Conservation (phyloP, 2,797 vertebrate species). For the Halcyon badia region DNA sequence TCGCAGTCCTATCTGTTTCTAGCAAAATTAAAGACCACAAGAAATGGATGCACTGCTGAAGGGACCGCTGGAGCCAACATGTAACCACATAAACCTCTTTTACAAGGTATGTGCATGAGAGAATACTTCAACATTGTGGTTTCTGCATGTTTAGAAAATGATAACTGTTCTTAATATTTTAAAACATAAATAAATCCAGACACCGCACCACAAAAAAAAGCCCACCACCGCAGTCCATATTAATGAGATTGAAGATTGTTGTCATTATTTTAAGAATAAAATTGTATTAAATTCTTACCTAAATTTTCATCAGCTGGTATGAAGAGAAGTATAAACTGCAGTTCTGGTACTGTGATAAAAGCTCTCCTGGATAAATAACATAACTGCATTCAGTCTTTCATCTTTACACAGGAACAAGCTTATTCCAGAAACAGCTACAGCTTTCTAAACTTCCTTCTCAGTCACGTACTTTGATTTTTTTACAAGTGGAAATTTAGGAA, state of each 20-base stretch:
- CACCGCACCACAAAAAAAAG: neutral
- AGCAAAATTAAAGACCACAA: neutral
- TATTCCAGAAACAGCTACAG: neutral
- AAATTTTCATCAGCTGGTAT: constrained; percentile 75
- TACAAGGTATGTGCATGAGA: neutral
- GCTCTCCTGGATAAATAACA: constrained; percentile 80
- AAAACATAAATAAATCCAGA: neutral
- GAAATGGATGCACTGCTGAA: neutral
- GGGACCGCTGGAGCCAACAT: neutral
- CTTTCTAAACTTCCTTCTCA: neutral
- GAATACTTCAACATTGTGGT: neutral
- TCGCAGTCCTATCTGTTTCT: neutral
- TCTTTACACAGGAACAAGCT: neutral
- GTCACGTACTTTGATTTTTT: neutral
- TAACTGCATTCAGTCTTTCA: neutral
- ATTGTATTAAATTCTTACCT: constrained; percentile 81
- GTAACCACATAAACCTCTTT: neutral
- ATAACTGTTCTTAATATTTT: neutral
- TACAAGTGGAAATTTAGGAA: neutral
- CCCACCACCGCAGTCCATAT: neutral
- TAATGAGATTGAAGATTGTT: neutral
- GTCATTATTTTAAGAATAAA: neutral
- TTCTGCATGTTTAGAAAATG: neutral
- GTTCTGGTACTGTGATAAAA: constrained; percentile 85
- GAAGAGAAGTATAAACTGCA: constrained; percentile 89